Evolutionary conservation across 2,113 vertebrate genomes (phyloP), one percentile per base, ranked within the genome.

Genomic region (Galemys pyrenaicus): DNA sequence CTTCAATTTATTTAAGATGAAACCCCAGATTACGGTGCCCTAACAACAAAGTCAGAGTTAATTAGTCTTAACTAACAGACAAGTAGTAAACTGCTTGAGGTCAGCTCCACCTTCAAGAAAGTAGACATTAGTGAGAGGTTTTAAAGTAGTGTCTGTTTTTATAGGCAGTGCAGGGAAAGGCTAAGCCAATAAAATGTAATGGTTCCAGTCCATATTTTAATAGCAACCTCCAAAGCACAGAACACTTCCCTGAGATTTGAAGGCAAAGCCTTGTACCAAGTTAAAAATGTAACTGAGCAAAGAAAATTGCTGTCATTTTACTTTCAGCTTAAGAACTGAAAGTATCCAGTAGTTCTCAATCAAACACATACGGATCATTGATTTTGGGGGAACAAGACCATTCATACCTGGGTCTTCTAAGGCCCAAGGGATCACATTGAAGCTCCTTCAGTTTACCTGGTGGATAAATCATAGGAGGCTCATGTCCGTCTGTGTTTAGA

Each of bases 121-220:
- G 98, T 97, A 97, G 98, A 97, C 98, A 98, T 98, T 98, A 98
- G 98, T 97, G 97, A 98, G 97, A 97, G 96, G 92, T 98, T 98
- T 98, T 98, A 98, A 98, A 98, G 98, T 97, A 97, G 93, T 98
- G 98, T 98, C 98, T 98, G 97, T 98, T 98, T 98, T 98, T 98
- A 99, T 98, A 98, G 98, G 98, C 98, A 98, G 98, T 98, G 98
- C 98, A 98, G 96, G 94, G 96, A 98, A 98, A 98, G 98, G 98
- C 98, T 98, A 99, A 98, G 97, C 98, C 98, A 98, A 98, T 99
- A 99, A 99, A 98, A 98, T 97, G 96, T 97, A 97, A 97, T 97
- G 92, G 97, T 97, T 97, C 97, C 96, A 97, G 98, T 98, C 98
- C 97, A 97, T 98, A 98, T 98, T 98, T 98, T 98, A 98, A 98